phyloP scores from a whole-genome alignment of 2,888 invertebrate genomes.

The Neuroscelio doddi region DNA sequence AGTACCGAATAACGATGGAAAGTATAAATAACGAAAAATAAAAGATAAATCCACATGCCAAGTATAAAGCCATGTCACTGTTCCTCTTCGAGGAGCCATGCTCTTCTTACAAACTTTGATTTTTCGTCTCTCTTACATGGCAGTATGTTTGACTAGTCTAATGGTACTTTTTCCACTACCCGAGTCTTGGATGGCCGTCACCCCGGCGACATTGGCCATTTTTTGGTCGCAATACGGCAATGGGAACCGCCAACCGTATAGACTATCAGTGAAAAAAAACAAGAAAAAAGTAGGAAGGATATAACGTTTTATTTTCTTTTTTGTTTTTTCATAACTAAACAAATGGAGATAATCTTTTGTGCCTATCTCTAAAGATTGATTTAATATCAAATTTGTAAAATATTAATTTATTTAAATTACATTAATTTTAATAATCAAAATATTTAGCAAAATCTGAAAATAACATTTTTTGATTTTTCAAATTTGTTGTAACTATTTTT shows the following conservation, averaged over 20 bases:
- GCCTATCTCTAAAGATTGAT: too few species aligned
- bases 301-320: conserved; percentile 3
- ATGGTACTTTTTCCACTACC: conserved; percentile 72
- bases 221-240: conserved; percentile 96
- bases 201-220: conserved; percentile 76
- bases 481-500: too few species aligned
- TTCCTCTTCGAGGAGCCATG: conserved; percentile 60
- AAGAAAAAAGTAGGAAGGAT: conserved; percentile 60
- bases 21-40: conserved; percentile 19
- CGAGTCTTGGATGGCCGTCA: conserved; percentile 71
- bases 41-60: conserved; percentile 61
- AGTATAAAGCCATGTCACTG: conserved; percentile 64
- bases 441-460: too few species aligned
- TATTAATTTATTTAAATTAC: background rate
- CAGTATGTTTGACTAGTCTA: conserved; percentile 71
- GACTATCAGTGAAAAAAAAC: conserved; percentile 76
- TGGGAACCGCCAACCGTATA: conserved; percentile 97
- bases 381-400: too few species aligned
- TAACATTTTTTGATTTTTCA: too few species aligned
- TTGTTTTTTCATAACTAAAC: too few species aligned
- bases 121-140: conserved; percentile 67
- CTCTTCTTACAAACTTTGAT: conserved; percentile 52
- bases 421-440: too few species aligned
- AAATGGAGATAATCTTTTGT: too few species aligned
- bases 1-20: conserved; percentile 10